Evolutionary conservation across 2,888 invertebrate genomes (phyloP).

Genomic region (Torymus tubicola): DNA sequence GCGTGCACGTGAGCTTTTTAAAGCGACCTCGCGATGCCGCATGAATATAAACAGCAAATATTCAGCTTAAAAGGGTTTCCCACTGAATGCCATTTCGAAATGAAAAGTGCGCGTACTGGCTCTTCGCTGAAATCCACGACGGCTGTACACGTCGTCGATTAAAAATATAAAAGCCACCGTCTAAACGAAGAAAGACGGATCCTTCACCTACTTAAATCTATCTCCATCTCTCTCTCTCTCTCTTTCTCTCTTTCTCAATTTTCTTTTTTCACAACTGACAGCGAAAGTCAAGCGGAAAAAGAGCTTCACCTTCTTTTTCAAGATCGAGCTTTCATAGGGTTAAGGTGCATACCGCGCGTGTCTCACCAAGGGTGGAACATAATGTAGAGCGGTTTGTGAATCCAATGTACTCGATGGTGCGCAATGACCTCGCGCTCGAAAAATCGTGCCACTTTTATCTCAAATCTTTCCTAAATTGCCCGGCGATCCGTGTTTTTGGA

Average conservation of each 20-base stretch:
- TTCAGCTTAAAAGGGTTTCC: conserved; percentile 28
- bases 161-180: conserved; percentile 17
- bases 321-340: conserved; percentile 1
- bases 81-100: conserved; percentile 27
- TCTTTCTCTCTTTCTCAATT: background rate
- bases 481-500: too few species aligned
- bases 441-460: too few species aligned
- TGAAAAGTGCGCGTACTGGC: background rate
- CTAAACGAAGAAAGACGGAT: conserved; percentile 14
- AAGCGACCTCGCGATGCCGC: too few species aligned
- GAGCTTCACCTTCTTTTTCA: conserved; percentile 19
- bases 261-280: too few species aligned
- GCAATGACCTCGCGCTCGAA: too few species aligned
- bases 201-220: conserved; percentile 49
- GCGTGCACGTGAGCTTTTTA: too few species aligned
- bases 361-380: too few species aligned
- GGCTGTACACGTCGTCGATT: conserved; percentile 15
- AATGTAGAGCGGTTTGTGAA: conserved; percentile 9
- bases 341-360: too few species aligned
- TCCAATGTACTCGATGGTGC: conserved; percentile 1
- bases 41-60: background rate
- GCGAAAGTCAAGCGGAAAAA: conserved; percentile 7
- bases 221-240: conserved; percentile 29
- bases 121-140: background rate
- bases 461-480: too few species aligned